These are phyloP conservation scores for Cyclopterus lumpus DNA, from an alignment of 2,797 vertebrate species.

Conservation along the genomic window DNA sequence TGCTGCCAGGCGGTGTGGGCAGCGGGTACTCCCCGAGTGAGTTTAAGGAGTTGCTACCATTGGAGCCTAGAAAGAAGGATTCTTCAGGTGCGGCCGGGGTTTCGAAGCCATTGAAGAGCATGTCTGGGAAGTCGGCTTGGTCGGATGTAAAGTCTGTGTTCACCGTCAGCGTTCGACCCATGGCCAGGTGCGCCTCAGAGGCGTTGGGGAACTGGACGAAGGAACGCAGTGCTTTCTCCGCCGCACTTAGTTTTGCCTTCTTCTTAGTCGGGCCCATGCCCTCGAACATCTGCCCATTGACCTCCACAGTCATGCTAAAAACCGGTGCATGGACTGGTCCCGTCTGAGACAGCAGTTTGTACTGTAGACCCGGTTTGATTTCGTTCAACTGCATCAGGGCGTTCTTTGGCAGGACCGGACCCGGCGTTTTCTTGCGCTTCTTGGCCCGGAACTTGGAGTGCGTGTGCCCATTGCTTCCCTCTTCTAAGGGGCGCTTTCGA, in stretches of 20 bases:
- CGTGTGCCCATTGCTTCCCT: slow-evolving; percentile 93
- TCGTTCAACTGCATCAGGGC: slow-evolving; percentile 98
- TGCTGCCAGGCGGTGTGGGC: slow-evolving; percentile 80
- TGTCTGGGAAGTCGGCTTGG: slow-evolving; percentile 96
- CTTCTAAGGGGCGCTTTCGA: slow-evolving; percentile 94
- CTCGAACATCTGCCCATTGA: slow-evolving; percentile 96
- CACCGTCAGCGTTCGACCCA: slow-evolving; percentile 93
- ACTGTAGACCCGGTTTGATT: slow-evolving; percentile 95
- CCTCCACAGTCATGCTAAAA: slow-evolving; percentile 97
- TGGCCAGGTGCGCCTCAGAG: slow-evolving; percentile 95
- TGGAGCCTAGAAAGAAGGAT: slow-evolving; percentile 91
- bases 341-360: slow-evolving; percentile 94
- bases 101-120: slow-evolving; percentile 97
- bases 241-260: slow-evolving; percentile 96
- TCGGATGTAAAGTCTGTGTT: slow-evolving; percentile 98
- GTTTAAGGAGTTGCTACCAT: slow-evolving; percentile 90
- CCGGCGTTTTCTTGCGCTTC: slow-evolving; percentile 94
- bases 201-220: slow-evolving; percentile 98
- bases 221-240: slow-evolving; percentile 94
- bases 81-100: slow-evolving; percentile 87
- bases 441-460: slow-evolving; percentile 93
- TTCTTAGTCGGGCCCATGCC: slow-evolving; percentile 97
- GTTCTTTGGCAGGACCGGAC: slow-evolving; percentile 96
- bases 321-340: slow-evolving; percentile 96
- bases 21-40: slow-evolving; percentile 89